These are phyloP conservation scores for Axea sp. DNA, from an alignment of 2,888 invertebrate species.

Conservation along the genomic window DNA sequence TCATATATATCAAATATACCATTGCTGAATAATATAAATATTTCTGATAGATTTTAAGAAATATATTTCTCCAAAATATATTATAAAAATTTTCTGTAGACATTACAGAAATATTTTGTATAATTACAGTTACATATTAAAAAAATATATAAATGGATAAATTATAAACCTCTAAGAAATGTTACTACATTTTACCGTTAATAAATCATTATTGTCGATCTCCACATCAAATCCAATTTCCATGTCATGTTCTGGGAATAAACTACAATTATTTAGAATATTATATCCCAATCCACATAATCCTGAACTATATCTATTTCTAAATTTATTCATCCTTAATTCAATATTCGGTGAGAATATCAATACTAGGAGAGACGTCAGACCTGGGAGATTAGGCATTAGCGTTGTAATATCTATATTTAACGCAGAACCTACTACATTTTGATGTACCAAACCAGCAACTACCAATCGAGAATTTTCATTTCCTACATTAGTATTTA, in stretches of 20 bases:
- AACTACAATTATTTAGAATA: conserved; percentile 80
- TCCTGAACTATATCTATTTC: conserved; percentile 84
- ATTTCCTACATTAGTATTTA: conserved; percentile 90
- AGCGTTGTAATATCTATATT: conserved; percentile 89
- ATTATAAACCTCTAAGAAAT: too few species aligned
- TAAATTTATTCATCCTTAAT: conserved; percentile 83
- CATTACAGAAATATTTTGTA: too few species aligned
- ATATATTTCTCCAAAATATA: too few species aligned
- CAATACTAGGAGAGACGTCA: conserved; percentile 88
- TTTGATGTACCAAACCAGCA: conserved; percentile 84
- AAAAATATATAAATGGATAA: too few species aligned
- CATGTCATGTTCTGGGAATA: conserved; percentile 92
- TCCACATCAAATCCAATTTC: conserved; percentile 89
- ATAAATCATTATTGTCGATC: conserved; percentile 84
- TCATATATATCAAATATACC: too few species aligned
- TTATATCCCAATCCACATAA: conserved; percentile 91
- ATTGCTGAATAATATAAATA: too few species aligned
- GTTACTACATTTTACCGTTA: too few species aligned
- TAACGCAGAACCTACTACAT: conserved; percentile 79
- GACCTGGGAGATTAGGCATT: conserved; percentile 93
- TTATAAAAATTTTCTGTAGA: too few species aligned
- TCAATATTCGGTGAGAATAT: conserved; percentile 92
- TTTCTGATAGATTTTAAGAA: too few species aligned
- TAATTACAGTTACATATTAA: too few species aligned
- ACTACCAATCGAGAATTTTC: conserved; percentile 85